These are phyloP conservation scores for Chaetura pelagica DNA, from an alignment of 2,113 vertebrate genomes.

Conservation along the genomic window DNA sequence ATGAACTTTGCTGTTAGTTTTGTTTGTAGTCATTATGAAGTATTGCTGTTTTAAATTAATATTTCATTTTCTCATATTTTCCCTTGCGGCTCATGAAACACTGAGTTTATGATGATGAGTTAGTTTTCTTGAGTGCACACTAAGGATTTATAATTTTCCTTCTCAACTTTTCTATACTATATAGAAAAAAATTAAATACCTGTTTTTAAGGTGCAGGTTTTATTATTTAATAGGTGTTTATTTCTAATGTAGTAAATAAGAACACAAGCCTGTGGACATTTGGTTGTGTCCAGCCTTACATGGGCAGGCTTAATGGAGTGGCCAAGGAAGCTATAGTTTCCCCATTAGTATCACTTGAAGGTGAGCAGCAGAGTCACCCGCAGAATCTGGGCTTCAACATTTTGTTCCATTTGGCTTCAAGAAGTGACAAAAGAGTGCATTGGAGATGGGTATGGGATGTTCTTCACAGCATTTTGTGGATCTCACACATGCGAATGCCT, in stretches of 20 bases:
- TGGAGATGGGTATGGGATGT: neutral
- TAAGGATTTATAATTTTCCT: neutral
- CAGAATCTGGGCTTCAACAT: neutral
- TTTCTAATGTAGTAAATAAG: neutral
- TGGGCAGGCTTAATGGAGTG: neutral
- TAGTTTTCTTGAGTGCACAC: neutral
- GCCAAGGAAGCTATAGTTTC: neutral
- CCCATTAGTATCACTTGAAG: neutral
- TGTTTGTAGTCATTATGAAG: neutral
- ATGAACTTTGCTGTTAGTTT: conserved; percentile 11
- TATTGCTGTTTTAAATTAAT: conserved; percentile 5
- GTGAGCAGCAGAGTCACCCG: fast-evolving
- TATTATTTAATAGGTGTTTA: neutral
- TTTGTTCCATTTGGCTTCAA: neutral
- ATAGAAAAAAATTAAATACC: neutral
- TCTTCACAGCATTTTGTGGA: neutral
- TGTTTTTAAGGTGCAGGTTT: neutral
- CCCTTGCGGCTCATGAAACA: neutral
- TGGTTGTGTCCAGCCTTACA: neutral
- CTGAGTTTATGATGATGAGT: neutral
- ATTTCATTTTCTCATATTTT: conserved; percentile 15
- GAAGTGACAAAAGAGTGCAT: neutral
- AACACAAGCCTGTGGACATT: neutral
- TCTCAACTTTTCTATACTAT: neutral
- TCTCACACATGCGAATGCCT: neutral